Evolutionary conservation across 2,888 invertebrate species (phyloP).

Genomic region (Horisme vitalbata): DNA sequence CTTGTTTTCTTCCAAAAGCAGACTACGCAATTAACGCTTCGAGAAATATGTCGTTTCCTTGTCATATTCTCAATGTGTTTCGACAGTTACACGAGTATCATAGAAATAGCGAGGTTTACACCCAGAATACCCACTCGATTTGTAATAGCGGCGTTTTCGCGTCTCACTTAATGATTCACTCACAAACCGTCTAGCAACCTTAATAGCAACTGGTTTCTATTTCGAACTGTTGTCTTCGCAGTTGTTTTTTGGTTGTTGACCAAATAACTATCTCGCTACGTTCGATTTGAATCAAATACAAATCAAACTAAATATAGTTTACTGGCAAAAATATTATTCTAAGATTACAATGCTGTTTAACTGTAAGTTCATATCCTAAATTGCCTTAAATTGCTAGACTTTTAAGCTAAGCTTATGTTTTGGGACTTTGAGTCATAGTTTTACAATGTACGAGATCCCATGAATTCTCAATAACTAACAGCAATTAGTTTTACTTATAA

Average conservation of each 20-base stretch:
- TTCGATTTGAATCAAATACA: background rate
- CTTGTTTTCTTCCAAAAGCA: conserved; percentile 15
- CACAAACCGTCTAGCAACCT: conserved; percentile 9
- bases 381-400: too few relatives aligned
- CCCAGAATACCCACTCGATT: background rate
- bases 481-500: too few relatives aligned
- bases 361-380: too few relatives aligned
- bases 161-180: conserved; percentile 17
- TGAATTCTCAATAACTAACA: too few relatives aligned
- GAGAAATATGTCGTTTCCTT: background rate
- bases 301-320: too few relatives aligned
- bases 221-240: conserved; percentile 11
- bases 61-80: background rate
- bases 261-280: conserved; percentile 13
- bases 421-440: too few relatives aligned
- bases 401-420: too few relatives aligned
- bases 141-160: conserved; percentile 4
- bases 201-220: conserved; percentile 15
- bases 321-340: too few relatives aligned
- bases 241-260: conserved; percentile 20
- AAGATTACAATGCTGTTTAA: too few relatives aligned
- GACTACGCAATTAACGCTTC: conserved; percentile 1
- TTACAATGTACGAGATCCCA: too few relatives aligned
- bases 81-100: background rate
- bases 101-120: background rate